These are phyloP conservation scores for Paratrypauchen microcephalus DNA, from an alignment of 2,797 vertebrate genomes.

Conservation along the genomic window DNA sequence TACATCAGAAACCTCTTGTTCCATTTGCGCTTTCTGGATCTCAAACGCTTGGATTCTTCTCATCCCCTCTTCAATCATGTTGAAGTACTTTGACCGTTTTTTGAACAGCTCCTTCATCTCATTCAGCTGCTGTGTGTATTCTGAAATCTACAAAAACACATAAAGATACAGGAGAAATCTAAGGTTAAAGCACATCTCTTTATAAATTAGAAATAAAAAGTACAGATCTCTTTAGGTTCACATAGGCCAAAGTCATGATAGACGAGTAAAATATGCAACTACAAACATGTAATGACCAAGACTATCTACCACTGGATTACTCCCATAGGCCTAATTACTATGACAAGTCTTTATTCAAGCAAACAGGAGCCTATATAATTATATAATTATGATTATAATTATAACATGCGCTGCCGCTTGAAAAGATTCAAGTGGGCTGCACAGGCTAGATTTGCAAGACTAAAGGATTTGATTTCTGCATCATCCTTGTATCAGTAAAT, in stretches of 20 bases:
- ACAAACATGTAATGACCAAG: slow-evolving; percentile 68
- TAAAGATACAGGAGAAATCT: slow-evolving; percentile 7
- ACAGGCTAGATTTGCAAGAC: background rate
- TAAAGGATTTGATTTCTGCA: background rate
- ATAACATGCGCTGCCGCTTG: background rate
- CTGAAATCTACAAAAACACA: slow-evolving; percentile 63
- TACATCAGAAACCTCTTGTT: slow-evolving; percentile 83
- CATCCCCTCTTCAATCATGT: slow-evolving; percentile 78
- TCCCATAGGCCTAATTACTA: slow-evolving; percentile 61
- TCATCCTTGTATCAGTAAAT: slow-evolving; percentile 23
- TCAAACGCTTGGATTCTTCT: slow-evolving; percentile 79
- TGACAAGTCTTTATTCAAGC: slow-evolving; percentile 46
- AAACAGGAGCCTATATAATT: slow-evolving; percentile 17
- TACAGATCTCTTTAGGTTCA: slow-evolving; percentile 31
- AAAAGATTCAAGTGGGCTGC: background rate
- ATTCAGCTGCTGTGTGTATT: slow-evolving; percentile 70
- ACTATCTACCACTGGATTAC: slow-evolving; percentile 69
- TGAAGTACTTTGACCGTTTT: slow-evolving; percentile 78
- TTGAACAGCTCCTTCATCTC: slow-evolving; percentile 79
- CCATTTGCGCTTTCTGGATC: slow-evolving; percentile 78
- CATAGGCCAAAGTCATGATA: slow-evolving; percentile 63
- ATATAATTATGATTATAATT: no score
- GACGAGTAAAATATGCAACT: slow-evolving; percentile 61
- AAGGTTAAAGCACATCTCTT: no score
- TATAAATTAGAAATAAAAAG: no score